Evolutionary conservation across 2,888 invertebrate species (phyloP).

Genomic region (Fragum sueziense): DNA sequence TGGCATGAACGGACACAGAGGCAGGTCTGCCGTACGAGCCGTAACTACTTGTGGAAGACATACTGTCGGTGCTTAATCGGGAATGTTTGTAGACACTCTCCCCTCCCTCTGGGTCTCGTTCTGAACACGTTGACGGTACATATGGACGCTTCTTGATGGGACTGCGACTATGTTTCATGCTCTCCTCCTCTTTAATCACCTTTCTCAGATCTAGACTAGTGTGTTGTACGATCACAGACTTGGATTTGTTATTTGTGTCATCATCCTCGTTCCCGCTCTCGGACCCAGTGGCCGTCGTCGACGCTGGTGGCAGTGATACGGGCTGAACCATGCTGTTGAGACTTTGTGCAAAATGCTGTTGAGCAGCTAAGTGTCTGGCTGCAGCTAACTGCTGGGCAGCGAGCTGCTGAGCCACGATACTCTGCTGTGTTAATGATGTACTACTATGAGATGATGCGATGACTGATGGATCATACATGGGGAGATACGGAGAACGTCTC

Average conservation of each 20-base stretch:
- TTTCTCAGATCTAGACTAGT: slow-evolving; percentile 77
- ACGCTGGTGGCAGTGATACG: not conserved
- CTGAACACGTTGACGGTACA: slow-evolving; percentile 63
- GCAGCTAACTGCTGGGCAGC: slow-evolving; percentile 55
- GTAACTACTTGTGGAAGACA: slow-evolving; percentile 51
- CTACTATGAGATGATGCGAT: slow-evolving; percentile 45
- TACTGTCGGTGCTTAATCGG: slow-evolving; percentile 59
- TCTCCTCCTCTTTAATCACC: slow-evolving; percentile 65
- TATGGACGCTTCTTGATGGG: slow-evolving; percentile 81
- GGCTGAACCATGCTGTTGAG: slow-evolving; percentile 14
- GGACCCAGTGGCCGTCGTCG: not conserved
- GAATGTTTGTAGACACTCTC: slow-evolving; percentile 61
- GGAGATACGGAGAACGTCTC: slow-evolving; percentile 54
- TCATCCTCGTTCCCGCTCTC: slow-evolving; percentile 23
- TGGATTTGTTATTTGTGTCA: slow-evolving; percentile 43
- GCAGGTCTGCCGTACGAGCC: slow-evolving; percentile 38
- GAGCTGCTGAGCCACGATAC: slow-evolving; percentile 49
- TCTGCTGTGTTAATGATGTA: slow-evolving; percentile 43
- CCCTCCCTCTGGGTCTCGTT: slow-evolving; percentile 42
- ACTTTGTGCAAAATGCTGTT: slow-evolving; percentile 48
- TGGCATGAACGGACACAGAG: slow-evolving; percentile 36
- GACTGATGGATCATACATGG: slow-evolving; percentile 53
- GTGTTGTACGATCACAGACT: slow-evolving; percentile 76
- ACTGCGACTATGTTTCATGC: slow-evolving; percentile 76
- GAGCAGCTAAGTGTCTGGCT: slow-evolving; percentile 66